Base-by-base conservation (phyloP, 2,113 vertebrate genomes). In the Maccullochella peelii region DNA sequence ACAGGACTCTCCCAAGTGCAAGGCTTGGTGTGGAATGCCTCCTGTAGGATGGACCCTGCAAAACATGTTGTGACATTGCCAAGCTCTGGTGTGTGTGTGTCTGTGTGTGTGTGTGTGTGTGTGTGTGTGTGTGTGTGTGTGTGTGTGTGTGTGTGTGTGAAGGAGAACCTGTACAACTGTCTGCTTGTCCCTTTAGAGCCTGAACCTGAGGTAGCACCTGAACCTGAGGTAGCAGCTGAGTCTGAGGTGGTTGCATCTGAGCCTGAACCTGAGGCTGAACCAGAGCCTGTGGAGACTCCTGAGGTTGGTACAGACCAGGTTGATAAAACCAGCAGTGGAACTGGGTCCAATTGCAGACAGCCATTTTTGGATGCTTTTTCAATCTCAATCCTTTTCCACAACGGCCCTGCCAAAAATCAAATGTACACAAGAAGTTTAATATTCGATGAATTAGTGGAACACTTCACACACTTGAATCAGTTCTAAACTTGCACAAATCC, bases 291-390 rank as follows among this genome's bases (percentile, higher is more conserved):
- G 59, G 81, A 87, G 63, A 58, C 66, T 42, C 9, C 50, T 40
- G 90, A 91, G 85, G 92, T 89, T 68, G 6, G 89, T 89, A 50
- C 14, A 63, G n/a, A 14, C 8, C 12, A 36, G 1, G 1, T 15
- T 49, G 9, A 23, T 23, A 4, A 18, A 62, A 36, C 12, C n/a
- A 20, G 36, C 9, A 38, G 21, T 11, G 5, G 40, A 57, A 23
- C 49, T 36, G 16, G 1, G 2, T 36, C 55, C 8, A 57, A 9
- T 23, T 8, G 8, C 59, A 42, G 7, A 33, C 8, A 25, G 1
- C 36, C 0, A 8, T 21, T 52, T 67, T 11, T 50, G 27, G 2
- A 38, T 23, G 18, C 1, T 25, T 52, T 20, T 57, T 68, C 9
- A 38, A 6, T 27, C 1, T 16, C 16, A 9, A 30, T 14, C 10